Evolutionary conservation across 2,888 invertebrate species (phyloP), one percentile per base, ranked within the genome.

Genomic region (Eugnorisma glareosa): DNA sequence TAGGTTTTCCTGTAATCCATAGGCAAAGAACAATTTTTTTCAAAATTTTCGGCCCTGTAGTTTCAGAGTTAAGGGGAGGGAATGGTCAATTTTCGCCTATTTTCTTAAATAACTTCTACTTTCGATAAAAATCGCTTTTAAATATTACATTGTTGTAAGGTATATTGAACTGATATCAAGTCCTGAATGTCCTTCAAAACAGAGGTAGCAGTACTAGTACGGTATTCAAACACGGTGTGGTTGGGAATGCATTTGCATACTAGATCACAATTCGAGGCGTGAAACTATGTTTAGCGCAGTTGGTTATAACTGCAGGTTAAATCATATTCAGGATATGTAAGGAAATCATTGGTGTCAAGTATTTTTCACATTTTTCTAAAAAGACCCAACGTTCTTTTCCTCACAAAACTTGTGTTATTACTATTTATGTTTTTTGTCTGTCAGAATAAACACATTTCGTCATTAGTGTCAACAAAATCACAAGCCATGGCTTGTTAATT

Each of bases 221-320:
- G n/a, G n/a, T n/a, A n/a, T n/a, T 71, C 71, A 72, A 67, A 54
- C n/a, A 21, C 18, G 15, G 15, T 11, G n/a, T 31, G n/a, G n/a
- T n/a, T n/a, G n/a, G n/a, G n/a, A 71, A 67, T 59, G 59, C 24
- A 71, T 78, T 79, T 67, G 45, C 43, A 78, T 67, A 28, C 37
- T 37, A 37, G 54, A 45, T 72, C 54, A 24, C 45, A 67, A 57
- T 72, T 57, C 18, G 21, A 43, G 43, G 11, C 48, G 45, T 13
- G 45, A 63, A 78, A 35, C 37, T 69, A 43, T 67, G 54, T 64
- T 63, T 18, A 7, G 1, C 40, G 15, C 31, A 40, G 28, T 24
- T 31, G 37, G 21, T 3, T 59, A n/a, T 54, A 35, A n/a, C n/a
- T 31, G 18, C 51, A 31, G 54, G 13, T 43, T 35, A 31, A 15